Evolutionary conservation across 2,113 vertebrate species (phyloP).

Genomic region (Dipodomys stephensi): DNA sequence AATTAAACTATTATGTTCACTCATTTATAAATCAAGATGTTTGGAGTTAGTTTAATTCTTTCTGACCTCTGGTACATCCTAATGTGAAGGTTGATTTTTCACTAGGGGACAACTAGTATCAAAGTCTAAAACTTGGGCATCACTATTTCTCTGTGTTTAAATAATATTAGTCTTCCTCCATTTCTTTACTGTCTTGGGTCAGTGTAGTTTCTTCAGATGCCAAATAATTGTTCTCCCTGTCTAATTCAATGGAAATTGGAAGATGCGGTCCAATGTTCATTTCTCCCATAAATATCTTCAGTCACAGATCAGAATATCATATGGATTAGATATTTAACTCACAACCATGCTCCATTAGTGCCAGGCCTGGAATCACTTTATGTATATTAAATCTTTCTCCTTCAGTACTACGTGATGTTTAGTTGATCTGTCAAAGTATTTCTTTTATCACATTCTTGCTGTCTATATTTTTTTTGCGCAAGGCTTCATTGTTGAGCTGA

Average conservation of each 20-base stretch:
- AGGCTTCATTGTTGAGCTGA: conserved; percentile 61
- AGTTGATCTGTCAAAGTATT: conserved; percentile 73
- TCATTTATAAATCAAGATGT: conserved; percentile 77
- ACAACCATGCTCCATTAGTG: conserved; percentile 58
- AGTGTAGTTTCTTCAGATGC: conserved; percentile 45
- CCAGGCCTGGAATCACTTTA: conserved; percentile 44
- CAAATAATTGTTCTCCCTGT: conserved; percentile 32
- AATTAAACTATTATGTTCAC: conserved; percentile 65
- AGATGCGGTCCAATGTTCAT: conserved; percentile 14
- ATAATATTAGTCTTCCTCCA: conserved; percentile 29
- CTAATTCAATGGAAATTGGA: conserved; percentile 22
- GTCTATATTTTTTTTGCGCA: conserved; percentile 71
- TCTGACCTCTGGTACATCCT: conserved; percentile 56
- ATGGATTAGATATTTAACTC: conserved; percentile 59
- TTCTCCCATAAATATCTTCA: conserved; percentile 51
- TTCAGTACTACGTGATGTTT: conserved; percentile 58
- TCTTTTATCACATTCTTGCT: conserved; percentile 73
- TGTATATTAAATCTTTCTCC: conserved; percentile 68
- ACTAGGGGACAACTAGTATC: conserved; percentile 16
- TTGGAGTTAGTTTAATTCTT: conserved; percentile 48
- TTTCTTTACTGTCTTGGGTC: conserved; percentile 41
- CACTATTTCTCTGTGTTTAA: conserved; percentile 4
- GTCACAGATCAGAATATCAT: conserved; percentile 37
- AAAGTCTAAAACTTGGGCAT: background rate
- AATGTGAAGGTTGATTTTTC: conserved; percentile 7